Evolutionary conservation across 64 coral and sea anemone species (phyloP), one percentile per base, ranked within the genome.

Genomic region (Actinia tenebrosa): DNA sequence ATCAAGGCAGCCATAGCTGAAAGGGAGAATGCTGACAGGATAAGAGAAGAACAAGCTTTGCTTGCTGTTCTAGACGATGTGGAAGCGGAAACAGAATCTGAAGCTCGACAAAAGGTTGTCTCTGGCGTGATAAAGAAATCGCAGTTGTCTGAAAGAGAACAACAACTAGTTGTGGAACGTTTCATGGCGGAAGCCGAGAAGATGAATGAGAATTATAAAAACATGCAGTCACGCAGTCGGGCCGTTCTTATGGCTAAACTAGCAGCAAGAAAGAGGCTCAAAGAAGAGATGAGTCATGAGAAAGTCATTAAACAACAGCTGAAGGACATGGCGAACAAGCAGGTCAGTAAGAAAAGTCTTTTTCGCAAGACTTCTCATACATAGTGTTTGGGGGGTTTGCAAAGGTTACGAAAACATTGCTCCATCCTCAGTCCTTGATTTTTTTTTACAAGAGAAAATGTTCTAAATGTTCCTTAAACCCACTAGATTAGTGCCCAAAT

Each of bases 191-290:
- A 99, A 45, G 97, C 90, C 60, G 88, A 62, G 72, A 88, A 86
- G 22, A 83, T 90, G 87, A 90, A 87, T 30, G 85, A 95, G 64
- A 85, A 83, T 16, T 95, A 90, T 86, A 84, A 84, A 11, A 87
- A 88, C 56, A 82, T 79, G 91, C 88, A 95, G 82, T 78, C 62
- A 44, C 90, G 92, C 45, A 93, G 88, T 71, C 86, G 84, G 22
- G 93, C 88, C 7, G 82, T 99, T 15, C 88, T 99, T 15, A 91
- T 93, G 7, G 93, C 97, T 16, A 99, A 95, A 84, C 86, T 98
- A 42, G 96, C 96, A 3, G 96, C 96, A 10, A 80, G 93, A 44
- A 95, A 89, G 84, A 89, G 93, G 17, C 84, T 92, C 78, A 98
- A 93, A 58, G 96, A 94, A 17, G 90, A 94, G 22, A 89, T 92